Evolutionary conservation across 2,888 invertebrate species (phyloP).

Genomic region (Graphium colonna): DNA sequence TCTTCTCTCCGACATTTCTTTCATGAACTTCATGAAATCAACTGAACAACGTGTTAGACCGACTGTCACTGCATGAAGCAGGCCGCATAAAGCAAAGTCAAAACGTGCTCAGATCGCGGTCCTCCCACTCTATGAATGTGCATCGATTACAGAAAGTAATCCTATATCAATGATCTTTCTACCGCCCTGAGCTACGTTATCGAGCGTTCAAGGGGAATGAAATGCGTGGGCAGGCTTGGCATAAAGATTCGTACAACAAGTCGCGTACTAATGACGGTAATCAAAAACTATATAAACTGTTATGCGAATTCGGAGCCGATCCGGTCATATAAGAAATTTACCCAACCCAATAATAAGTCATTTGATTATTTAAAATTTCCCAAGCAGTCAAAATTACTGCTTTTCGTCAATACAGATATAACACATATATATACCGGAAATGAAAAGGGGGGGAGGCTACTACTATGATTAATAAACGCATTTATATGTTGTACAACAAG

Average conservation of each 20-base stretch:
- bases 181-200: background rate
- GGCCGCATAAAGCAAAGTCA: background rate
- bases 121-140: background rate
- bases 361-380: background rate
- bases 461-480: no score
- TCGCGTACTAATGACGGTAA: no score
- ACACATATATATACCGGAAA: no score
- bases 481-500: no score
- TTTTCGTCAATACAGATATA: no score
- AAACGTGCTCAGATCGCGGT: background rate
- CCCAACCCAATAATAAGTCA: background rate
- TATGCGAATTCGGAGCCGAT: background rate
- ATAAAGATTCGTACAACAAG: constrained; percentile 1
- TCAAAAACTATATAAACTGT: background rate
- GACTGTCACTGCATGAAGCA: constrained; percentile 4
- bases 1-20: no score
- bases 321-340: background rate
- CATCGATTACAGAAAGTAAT: constrained; percentile 1
- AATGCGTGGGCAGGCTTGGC: background rate
- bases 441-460: no score
- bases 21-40: background rate
- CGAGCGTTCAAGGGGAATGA: background rate
- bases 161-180: background rate
- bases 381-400: background rate
- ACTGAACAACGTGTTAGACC: background rate